Conservation (phyloP, 2,888 invertebrate species). For the Gibbula magus region DNA sequence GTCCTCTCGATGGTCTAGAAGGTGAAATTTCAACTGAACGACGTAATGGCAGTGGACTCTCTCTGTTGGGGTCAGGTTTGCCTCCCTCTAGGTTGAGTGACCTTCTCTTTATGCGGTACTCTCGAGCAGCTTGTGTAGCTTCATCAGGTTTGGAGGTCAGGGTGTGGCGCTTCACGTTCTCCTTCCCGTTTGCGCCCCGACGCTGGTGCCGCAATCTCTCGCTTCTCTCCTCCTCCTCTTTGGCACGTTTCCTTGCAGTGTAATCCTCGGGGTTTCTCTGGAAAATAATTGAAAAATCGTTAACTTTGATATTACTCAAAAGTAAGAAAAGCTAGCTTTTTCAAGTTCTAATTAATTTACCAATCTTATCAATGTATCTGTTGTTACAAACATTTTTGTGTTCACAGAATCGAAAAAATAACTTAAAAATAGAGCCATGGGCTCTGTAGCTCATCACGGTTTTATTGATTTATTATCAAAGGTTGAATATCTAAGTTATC, state of each 20-base stretch:
- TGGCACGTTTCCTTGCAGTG: constrained; percentile 52
- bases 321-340: no score
- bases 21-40: not conserved
- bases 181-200: constrained; percentile 28
- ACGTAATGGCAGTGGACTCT: not conserved
- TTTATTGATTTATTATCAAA: no score
- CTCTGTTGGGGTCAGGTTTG: not conserved
- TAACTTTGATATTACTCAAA: not conserved
- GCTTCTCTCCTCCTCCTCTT: constrained; percentile 57
- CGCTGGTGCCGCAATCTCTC: constrained; percentile 52
- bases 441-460: no score
- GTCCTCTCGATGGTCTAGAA: not conserved
- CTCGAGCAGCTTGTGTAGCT: constrained; percentile 47
- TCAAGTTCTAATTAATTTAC: no score
- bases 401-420: no score
- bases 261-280: constrained; percentile 67
- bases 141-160: not conserved
- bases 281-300: constrained; percentile 36
- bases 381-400: no score
- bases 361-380: no score
- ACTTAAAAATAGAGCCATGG: no score
- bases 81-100: constrained; percentile 46
- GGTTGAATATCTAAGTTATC: no score
- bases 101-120: constrained; percentile 57
- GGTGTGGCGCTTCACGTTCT: constrained; percentile 15